These are phyloP conservation scores for Noturus placidus DNA, from an alignment of 2,113 vertebrate species.

Conservation along the genomic window DNA sequence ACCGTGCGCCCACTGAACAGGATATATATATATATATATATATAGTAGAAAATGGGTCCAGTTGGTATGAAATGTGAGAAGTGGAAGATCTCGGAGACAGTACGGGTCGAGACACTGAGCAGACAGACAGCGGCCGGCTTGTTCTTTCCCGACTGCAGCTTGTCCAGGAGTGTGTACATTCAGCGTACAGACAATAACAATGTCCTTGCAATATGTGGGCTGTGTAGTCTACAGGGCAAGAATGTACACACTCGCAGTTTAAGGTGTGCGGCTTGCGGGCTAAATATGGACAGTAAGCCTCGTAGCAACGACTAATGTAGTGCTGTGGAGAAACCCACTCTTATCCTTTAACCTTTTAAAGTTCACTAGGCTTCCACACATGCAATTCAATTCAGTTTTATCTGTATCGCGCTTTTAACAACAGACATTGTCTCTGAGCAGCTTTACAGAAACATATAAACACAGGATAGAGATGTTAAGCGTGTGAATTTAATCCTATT, in stretches of 20 bases:
- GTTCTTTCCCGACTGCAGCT: not conserved
- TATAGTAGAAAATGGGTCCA: not conserved
- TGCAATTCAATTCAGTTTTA: too few species aligned
- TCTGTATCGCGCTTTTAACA: too few species aligned
- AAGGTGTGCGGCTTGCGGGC: conserved; percentile 17
- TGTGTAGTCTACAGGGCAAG: conserved; percentile 48
- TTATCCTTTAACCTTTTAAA: not conserved
- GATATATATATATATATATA: not conserved
- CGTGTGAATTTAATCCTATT: too few species aligned
- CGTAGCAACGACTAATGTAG: conserved; percentile 26
- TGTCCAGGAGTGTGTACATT: conserved; percentile 17
- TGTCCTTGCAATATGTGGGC: conserved; percentile 24
- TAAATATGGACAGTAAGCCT: conserved; percentile 39
- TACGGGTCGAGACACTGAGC: not conserved
- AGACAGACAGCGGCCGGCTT: not conserved
- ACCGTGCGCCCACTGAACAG: too few species aligned
- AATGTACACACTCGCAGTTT: conserved; percentile 39
- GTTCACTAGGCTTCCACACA: not conserved
- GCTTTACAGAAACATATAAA: too few species aligned
- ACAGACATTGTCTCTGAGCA: too few species aligned
- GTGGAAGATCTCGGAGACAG: not conserved
- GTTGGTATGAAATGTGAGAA: not conserved
- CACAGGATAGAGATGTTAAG: too few species aligned
- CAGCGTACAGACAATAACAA: conserved; percentile 43
- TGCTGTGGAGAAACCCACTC: not conserved